Evolutionary conservation across 2,113 vertebrate species (phyloP), one percentile per base, ranked within the genome.

Genomic region (Barbus barbus): DNA sequence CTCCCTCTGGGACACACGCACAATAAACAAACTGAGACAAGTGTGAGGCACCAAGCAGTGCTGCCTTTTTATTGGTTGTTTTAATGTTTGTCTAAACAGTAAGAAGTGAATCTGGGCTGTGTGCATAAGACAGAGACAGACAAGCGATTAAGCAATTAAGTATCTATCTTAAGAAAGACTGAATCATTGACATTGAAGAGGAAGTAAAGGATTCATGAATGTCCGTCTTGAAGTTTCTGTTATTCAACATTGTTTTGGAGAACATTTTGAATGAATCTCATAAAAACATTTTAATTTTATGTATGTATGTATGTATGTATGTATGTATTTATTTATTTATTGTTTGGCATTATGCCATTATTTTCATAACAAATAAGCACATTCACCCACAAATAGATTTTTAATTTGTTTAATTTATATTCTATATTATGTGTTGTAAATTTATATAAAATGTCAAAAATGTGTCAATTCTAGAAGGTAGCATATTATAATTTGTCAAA

Each of bases 41-140:
- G 38, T 9, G 69, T 4, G 2, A 73, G 69, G 38, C 38, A 73
- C 69, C 38, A 73, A 44, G 69, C 22, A 44, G 38, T 24, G 38
- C 38, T 44, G 38, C 22, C 12, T 44, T 73, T 60, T 26, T 61
- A 78, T 61, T 78, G 76, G 56, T 60, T 78, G 76, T 60, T 41
- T 78, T 26, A 78, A 36, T 78, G 53, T 38, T 73, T 44, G 38
- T 26, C 38, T 73, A 24, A 73, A 73, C 22, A 18, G 12, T 78
- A 24, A 36, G 51, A 20, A 78, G 76, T 26, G 3, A 60, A 38
- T 60, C 53, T 56, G 2, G 46, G 46, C 24, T 31, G 22, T 6
- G 14, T n/a, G 28, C 46, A 28, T 77, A 31, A 51, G 48, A 33
- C 56, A 22, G 44, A 11, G 24, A 33, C 51, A 77, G 75, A 22